These are phyloP conservation scores for Myotis myotis DNA, from an alignment of 2,797 vertebrate genomes.

Conservation along the genomic window DNA sequence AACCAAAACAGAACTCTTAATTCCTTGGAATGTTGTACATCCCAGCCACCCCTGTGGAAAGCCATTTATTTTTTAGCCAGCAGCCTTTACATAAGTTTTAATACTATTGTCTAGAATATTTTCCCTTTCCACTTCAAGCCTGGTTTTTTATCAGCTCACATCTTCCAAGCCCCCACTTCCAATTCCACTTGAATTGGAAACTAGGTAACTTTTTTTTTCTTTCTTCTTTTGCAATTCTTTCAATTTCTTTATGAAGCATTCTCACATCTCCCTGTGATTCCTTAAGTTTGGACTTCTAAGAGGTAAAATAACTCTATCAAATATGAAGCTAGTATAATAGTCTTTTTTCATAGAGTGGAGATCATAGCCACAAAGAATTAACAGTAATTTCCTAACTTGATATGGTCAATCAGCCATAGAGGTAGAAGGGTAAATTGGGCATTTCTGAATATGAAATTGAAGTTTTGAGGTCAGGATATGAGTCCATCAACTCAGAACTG, in stretches of 20 bases:
- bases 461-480: neutral
- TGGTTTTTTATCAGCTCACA: conserved; percentile 64
- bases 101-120: conserved; percentile 56
- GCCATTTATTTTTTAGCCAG: conserved; percentile 65
- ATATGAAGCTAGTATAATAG: neutral
- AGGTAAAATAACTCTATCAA: conserved; percentile 28
- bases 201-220: neutral
- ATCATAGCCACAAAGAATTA: neutral
- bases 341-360: neutral
- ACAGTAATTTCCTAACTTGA: neutral
- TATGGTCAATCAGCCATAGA: neutral
- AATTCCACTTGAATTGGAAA: conserved; percentile 57
- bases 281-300: conserved; percentile 25
- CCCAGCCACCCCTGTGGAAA: conserved; percentile 3
- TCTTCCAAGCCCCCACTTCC: conserved; percentile 54
- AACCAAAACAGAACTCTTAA: neutral
- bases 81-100: conserved; percentile 38
- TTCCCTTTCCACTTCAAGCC: conserved; percentile 63
- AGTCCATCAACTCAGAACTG: neutral
- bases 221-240: conserved; percentile 5
- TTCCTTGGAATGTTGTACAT: conserved; percentile 26
- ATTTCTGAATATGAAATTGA: neutral
- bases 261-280: neutral
- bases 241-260: conserved; percentile 52
- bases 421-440: neutral